A percentile compares a stretch with the other conserved stretches of the same genome.
phyloP scores from a whole-genome alignment of 2,888 invertebrate species.

The Caenorhabditis uteleia region DNA sequence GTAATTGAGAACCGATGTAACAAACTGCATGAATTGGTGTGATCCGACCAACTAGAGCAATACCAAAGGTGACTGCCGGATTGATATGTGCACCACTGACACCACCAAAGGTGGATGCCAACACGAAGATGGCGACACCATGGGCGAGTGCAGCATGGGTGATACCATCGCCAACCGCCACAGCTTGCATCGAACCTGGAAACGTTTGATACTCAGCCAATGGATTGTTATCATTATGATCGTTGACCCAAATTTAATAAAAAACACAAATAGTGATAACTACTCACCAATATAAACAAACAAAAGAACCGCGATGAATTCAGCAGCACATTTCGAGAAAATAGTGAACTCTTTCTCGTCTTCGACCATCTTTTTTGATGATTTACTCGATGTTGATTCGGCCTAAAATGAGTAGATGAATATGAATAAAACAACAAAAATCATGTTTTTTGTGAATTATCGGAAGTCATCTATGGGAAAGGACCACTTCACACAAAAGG shows the following conservation, averaged over 20 bases:
- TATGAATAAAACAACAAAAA: no score
- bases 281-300: slow-evolving; percentile 63
- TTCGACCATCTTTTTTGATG: slow-evolving; percentile 22
- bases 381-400: not conserved
- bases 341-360: slow-evolving; percentile 45
- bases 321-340: slow-evolving; percentile 53
- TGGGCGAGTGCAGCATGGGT: slow-evolving; percentile 62
- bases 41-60: slow-evolving; percentile 56
- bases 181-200: slow-evolving; percentile 43
- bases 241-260: no score
- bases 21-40: slow-evolving; percentile 46
- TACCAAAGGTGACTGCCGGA: slow-evolving; percentile 71
- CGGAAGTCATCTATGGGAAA: no score
- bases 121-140: slow-evolving; percentile 61
- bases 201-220: not conserved
- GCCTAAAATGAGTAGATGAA: not conserved
- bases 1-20: slow-evolving; percentile 67
- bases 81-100: slow-evolving; percentile 72
- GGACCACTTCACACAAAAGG: no score
- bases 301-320: slow-evolving; percentile 61
- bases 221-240: not conserved
- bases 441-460: no score
- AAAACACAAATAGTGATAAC: no score
- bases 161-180: slow-evolving; percentile 39
- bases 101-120: slow-evolving; percentile 58